Evolutionary conservation across 2,797 vertebrate genomes (phyloP).

Genomic region (Halcyon smyrnensis): DNA sequence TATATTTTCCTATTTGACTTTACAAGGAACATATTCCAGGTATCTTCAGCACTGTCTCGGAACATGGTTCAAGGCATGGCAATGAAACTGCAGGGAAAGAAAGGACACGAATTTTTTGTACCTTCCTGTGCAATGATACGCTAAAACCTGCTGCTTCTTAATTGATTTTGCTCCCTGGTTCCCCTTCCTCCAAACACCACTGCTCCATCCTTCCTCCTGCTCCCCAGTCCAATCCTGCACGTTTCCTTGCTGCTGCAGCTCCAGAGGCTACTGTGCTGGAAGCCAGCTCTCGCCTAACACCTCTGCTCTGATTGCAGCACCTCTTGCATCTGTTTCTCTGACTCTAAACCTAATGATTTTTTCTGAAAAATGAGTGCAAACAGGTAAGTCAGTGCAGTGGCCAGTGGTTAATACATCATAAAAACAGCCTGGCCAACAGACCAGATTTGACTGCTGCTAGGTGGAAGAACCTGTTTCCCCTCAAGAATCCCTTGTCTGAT

Average conservation of each 20-base stretch:
- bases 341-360: not conserved
- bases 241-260: not conserved
- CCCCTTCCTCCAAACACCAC: not conserved
- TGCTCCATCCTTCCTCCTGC: not conserved
- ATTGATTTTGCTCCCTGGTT: not conserved
- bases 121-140: not conserved
- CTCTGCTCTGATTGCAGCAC: not conserved
- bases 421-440: not conserved
- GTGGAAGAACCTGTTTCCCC: not conserved
- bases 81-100: not conserved
- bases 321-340: rapidly evolving
- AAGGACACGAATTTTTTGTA: not conserved
- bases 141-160: not conserved
- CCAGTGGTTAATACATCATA: not conserved
- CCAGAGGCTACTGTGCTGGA: not conserved
- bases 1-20: not conserved
- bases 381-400: not conserved
- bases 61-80: not conserved
- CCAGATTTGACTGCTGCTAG: not conserved
- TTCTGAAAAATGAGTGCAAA: not conserved
- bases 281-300: not conserved
- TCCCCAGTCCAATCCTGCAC: rapidly evolving
- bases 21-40: not conserved
- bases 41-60: not conserved
- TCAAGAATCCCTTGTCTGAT: not conserved